These are phyloP conservation scores for Caradrina kadenii DNA, from an alignment of 2,888 invertebrate species.

Conservation along the genomic window DNA sequence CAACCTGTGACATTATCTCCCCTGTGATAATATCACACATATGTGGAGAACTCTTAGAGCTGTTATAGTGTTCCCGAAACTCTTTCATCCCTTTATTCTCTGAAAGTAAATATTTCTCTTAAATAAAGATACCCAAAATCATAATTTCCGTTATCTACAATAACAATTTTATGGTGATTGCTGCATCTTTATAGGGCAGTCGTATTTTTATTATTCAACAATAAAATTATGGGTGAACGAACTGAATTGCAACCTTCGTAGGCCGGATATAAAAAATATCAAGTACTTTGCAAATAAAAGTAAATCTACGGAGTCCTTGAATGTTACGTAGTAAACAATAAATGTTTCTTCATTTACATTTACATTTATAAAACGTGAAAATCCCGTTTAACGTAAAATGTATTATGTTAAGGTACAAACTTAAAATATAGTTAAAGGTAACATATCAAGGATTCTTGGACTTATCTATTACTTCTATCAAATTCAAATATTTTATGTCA, in stretches of 20 bases:
- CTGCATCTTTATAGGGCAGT: conserved; percentile 58
- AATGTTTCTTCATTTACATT: conserved; percentile 8
- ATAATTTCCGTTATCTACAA: conserved; percentile 60
- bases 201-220: conserved; percentile 62
- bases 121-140: conserved; percentile 56
- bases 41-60: too few species aligned
- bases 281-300: conserved; percentile 46
- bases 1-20: too few species aligned
- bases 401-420: too few species aligned
- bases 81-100: neutral
- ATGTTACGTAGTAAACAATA: conserved; percentile 13
- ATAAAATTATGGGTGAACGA: conserved; percentile 62
- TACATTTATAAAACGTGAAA: neutral
- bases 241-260: conserved; percentile 53
- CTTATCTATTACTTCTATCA: too few species aligned
- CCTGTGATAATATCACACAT: too few species aligned
- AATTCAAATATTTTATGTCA: too few species aligned
- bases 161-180: conserved; percentile 63
- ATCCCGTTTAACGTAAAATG: neutral
- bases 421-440: too few species aligned
- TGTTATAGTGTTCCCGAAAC: neutral
- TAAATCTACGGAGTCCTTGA: conserved; percentile 36
- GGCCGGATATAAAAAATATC: conserved; percentile 51
- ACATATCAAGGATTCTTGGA: too few species aligned
- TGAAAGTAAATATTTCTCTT: conserved; percentile 32